A percentile compares a stretch with the other conserved stretches of the same genome.
These are phyloP conservation scores for Ectemnius continuus DNA, from an alignment of 2,888 invertebrate genomes.

Conservation along the genomic window DNA sequence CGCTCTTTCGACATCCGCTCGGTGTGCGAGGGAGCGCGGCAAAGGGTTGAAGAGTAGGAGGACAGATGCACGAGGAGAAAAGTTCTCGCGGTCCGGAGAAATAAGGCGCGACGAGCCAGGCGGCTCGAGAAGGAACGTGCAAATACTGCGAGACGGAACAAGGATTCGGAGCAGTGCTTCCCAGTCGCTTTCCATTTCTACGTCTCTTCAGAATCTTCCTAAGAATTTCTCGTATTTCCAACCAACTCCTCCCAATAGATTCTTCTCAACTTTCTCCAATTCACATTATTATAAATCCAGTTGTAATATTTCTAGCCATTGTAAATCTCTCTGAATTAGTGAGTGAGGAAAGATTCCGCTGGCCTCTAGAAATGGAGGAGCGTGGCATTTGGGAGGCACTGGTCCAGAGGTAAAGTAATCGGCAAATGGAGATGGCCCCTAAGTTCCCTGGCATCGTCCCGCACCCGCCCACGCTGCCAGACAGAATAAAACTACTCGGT, in stretches of 20 bases:
- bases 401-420: conserved; percentile 58
- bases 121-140: background rate
- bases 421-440: conserved; percentile 66
- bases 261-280: too few species aligned
- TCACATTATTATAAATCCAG: too few species aligned
- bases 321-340: too few species aligned
- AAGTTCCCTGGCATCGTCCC: conserved; percentile 61
- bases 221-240: too few species aligned
- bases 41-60: conserved; percentile 28
- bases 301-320: too few species aligned
- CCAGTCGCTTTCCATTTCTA: too few species aligned
- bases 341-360: too few species aligned
- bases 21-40: conserved; percentile 15
- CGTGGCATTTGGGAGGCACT: conserved; percentile 19
- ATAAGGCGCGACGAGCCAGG: conserved; percentile 1
- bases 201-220: too few species aligned
- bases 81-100: conserved; percentile 14
- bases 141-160: background rate
- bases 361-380: too few species aligned
- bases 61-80: conserved; percentile 30
- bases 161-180: background rate
- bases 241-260: too few species aligned
- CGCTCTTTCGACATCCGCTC: conserved; percentile 34
- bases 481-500: conserved; percentile 75
- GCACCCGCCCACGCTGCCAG: conserved; percentile 73